Base-by-base conservation (phyloP, 1,140 invertebrate genomes). In the Drosophila bocki region DNA sequence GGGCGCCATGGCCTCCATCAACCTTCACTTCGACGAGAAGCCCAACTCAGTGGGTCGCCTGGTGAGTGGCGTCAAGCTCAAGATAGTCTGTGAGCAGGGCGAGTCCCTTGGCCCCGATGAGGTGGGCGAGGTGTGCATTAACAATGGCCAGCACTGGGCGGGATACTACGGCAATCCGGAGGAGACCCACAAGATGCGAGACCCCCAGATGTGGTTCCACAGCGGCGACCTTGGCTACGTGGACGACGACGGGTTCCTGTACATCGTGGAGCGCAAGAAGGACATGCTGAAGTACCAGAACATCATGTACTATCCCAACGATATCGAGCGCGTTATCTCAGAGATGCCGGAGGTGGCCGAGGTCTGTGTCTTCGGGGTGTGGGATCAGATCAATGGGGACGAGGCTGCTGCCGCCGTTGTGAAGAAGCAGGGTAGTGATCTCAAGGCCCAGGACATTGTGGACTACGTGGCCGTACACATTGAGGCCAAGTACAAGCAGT, bases 171-270 rank as follows among this genome's bases (percentile, higher is more conserved):
- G 69, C 3, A 91, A 91, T 48, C 61, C 67, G 0, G 57, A 77
- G 22, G 83, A 82, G 3, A 72, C 79, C 0, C 53, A 48, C 11
- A 56, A 74, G 13, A 61, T 91, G 3, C 64, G 75, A 0, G 91
- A 92, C 12, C 17, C 58, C 0, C 76, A 92, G 5, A 94, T 95
- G 3, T 97, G 95, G 95, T 91, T 96, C 8, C 93, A 94, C 50
- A 95, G 95, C 22, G 96, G 96, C 7, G 96, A 96, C 82, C 91
- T 96, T 37, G 95, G 94, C 12, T 94, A 94, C 45, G 88, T 94
- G 48, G 94, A 96, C 67, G 88, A 94, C 15, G 88, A 95, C 29
- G 93, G 93, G 1, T 90, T 91, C 37, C 69, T 94, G 8, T 94
- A 91, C 51, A 93, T 95, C 62, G 93, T 95, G 3, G 95, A 96